Percentiles rank a stretch among this genome's conserved stretches.
Evolutionary conservation across 2,888 invertebrate species (phyloP).

Genomic region (Aleiodes leptofemur): DNA sequence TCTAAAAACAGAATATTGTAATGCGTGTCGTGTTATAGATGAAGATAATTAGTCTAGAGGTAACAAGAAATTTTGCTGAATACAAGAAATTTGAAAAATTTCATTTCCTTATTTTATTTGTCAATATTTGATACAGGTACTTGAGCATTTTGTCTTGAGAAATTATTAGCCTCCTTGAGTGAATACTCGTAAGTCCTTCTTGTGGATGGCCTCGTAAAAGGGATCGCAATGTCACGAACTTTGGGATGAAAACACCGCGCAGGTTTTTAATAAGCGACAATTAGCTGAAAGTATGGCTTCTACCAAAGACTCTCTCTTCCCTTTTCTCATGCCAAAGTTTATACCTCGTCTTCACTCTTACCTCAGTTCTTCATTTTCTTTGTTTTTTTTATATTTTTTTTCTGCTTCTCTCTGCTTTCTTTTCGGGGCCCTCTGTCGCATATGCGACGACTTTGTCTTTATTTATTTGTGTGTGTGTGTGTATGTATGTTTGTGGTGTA

Average conservation of each 20-base stretch:
- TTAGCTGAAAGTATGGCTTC: conserved; percentile 61
- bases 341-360: conserved; percentile 20
- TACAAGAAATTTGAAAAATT: no score
- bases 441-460: conserved; percentile 41
- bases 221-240: conserved; percentile 46
- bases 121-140: conserved; percentile 11
- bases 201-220: conserved; percentile 54
- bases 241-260: conserved; percentile 46
- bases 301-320: conserved; percentile 40
- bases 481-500: conserved; percentile 31
- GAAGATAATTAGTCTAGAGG: no score
- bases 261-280: conserved; percentile 73
- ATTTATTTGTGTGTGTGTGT: conserved; percentile 38
- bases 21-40: no score
- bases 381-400: not conserved
- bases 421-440: conserved; percentile 38
- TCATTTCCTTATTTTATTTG: not conserved
- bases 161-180: conserved; percentile 45
- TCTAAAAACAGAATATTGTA: no score
- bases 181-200: conserved; percentile 60
- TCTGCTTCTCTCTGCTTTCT: conserved; percentile 31
- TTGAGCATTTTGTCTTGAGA: conserved; percentile 25
- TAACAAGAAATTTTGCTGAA: no score
- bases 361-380: conserved; percentile 27
- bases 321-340: conserved; percentile 26